A percentile compares a stretch with the other conserved stretches of the same genome.
phyloP scores from a whole-genome alignment of 2,113 vertebrate genomes.

The Ranitomeya variabilis region DNA sequence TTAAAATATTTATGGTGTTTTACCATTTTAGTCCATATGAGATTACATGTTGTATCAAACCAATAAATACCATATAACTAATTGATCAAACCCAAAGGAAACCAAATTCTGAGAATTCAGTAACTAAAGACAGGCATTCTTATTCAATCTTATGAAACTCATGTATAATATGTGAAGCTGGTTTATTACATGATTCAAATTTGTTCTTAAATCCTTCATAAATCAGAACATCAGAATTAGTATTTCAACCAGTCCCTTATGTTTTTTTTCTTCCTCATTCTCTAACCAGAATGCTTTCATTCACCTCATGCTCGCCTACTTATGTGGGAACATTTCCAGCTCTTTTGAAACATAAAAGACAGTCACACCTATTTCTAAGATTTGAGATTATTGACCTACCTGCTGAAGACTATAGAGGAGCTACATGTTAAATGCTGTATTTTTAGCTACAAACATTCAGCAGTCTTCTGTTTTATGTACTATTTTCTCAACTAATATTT shows the following conservation, averaged over 20 bases:
- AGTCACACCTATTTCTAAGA: conserved; percentile 4
- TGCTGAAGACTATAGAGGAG: neutral
- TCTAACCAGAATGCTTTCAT: conserved; percentile 9
- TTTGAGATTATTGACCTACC: conserved; percentile 1
- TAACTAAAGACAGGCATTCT: neutral
- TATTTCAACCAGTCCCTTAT: neutral
- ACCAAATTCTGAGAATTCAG: neutral
- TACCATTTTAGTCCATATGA: too few species aligned
- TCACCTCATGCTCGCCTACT: neutral
- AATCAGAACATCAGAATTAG: neutral
- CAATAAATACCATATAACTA: too few species aligned
- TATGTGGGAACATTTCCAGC: conserved; percentile 24
- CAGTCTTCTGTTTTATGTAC: neutral
- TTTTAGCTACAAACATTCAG: neutral
- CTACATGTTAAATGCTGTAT: neutral
- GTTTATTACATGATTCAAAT: neutral
- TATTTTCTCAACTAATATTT: conserved; percentile 38
- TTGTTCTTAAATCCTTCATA: neutral
- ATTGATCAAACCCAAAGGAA: neutral
- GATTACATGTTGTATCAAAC: too few species aligned
- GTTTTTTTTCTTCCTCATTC: neutral
- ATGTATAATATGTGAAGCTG: neutral
- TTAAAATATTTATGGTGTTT: too few species aligned
- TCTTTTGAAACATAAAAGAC: neutral
- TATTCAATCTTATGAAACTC: neutral